Evolutionary conservation across 2,113 vertebrate species (phyloP), one percentile per base, ranked within the genome.

Genomic region (Blennius ocellaris): DNA sequence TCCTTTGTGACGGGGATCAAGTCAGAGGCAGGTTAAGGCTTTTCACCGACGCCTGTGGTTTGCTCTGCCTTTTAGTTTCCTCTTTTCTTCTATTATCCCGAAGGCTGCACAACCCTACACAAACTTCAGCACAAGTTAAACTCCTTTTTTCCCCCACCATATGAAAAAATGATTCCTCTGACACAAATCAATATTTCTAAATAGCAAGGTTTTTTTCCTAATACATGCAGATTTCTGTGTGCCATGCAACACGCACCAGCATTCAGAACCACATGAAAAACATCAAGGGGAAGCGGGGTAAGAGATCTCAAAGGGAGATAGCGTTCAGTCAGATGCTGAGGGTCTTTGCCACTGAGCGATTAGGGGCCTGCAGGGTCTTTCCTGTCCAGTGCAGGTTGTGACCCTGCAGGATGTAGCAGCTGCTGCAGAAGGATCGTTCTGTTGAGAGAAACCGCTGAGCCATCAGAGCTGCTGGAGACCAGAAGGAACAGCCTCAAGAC

Each of bases 1-100:
- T 66, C 66, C 81, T 86, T 87, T 85, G 88, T 84, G 72, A 43
- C 79, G 50, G 69, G 82, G 76, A 85, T 83, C 81, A 88, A 66
- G 77, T 56, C 54, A 72, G 76, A 76, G 86, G 78, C 85, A 85
- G 85, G 82, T 83, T 80, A 78, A 82, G 65, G 77, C 78, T 82
- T 82, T 81, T 72, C 70, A 70, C 69, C 16, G 45, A 76, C 51
- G 60, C 69, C 81, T 87, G 80, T 49, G 83, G 74, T 89, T 84
- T 84, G 64, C 36, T 63, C 74, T 57, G 67, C 78, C 77, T 69
- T 72, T 39, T 41, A 44, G 71, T 79, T 74, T 77, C 51, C 63
- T 80, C 52, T 72, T 70, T 76, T 81, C 64, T 74, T 81, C 54
- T 62, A 43, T 68, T 65, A 76, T 7, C 52, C 67, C 76, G 39